Evolutionary conservation across 2,888 invertebrate genomes (phyloP), one percentile per base, ranked within the genome.

Genomic region (Rhamnusium bicolor): DNA sequence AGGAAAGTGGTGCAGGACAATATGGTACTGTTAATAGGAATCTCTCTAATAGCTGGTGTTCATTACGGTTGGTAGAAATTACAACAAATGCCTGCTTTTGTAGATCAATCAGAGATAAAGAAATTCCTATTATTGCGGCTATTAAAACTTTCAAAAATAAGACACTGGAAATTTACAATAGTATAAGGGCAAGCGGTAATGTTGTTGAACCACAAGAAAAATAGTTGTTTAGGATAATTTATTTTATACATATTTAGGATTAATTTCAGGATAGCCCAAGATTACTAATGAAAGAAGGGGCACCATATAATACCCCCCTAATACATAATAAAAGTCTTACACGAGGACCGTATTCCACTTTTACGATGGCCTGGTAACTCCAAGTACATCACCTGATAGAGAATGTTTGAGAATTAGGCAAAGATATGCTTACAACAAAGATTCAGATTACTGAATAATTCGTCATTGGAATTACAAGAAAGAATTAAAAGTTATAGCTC

Each of bases 41-140:
- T 93, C 66, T 92, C 93, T 0, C 81, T 87, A 1, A 83, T 93
- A 5, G 83, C 91, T 54, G 90, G 89, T 0, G 86, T 89, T 46
- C 93, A 93, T 83, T 91, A 90, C 81, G 91, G 90, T 10, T 93
- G 93, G 93, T 87, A 85, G 76, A 87, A 88, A 71, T 81, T 93
- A 69, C 93, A 93, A 84, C 85, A 90, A 60, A 86, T 91, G 63
- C 91, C 92, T 3, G 81, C 86, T 18, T 86, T 93, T 3, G 92
- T 93, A 0, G 79, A 88, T 8, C 84, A 89, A 8, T 85, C 90
- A 16, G 91, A 92, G 72, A 93, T 73, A 88, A 90, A 79, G 91
- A 90, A 66, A 80, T 91, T 66, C 91, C 92, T 2, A 83, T 89
- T 16, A 73, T 90, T 10, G 84, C 56, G 67, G 54, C 46, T 12